Percentiles rank a stretch among this genome's conserved stretches.
These are phyloP conservation scores for Hyposmocoma kahamanoa DNA, from an alignment of 1,140 invertebrate genomes.

Conservation along the genomic window DNA sequence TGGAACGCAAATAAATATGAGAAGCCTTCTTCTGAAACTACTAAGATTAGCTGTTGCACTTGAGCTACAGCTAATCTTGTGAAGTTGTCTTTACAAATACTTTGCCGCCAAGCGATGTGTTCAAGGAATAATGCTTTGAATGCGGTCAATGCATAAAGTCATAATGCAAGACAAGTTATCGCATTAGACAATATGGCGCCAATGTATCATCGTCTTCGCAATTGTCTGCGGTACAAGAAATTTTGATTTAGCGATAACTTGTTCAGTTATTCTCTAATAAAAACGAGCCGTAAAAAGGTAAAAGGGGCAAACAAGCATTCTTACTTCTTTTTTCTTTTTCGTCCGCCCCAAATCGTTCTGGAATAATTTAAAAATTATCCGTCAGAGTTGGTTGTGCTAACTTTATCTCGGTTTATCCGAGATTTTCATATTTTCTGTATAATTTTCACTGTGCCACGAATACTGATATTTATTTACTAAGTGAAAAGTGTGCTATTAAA, in stretches of 20 bases:
- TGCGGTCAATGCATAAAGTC: conserved; percentile 58
- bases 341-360: conserved; percentile 92
- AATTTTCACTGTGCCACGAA: neutral
- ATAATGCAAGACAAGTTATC: conserved; percentile 67
- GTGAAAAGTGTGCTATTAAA: neutral
- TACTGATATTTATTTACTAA: neutral
- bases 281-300: conserved; percentile 69
- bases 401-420: no score
- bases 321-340: conserved; percentile 98
- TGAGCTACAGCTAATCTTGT: conserved; percentile 51
- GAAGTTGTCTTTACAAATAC: conserved; percentile 36
- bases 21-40: conserved; percentile 49
- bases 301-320: conserved; percentile 76
- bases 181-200: conserved; percentile 39
- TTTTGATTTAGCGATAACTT: conserved; percentile 67
- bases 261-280: conserved; percentile 52
- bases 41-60: conserved; percentile 50
- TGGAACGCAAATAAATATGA: conserved; percentile 60
- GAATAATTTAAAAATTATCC: conserved; percentile 76
- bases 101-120: conserved; percentile 68
- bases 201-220: conserved; percentile 34
- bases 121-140: conserved; percentile 49
- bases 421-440: no score
- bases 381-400: conserved; percentile 46
- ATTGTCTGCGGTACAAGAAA: conserved; percentile 28